Base-by-base conservation (phyloP, 1,140 invertebrate species). In the Bombus ignitus region DNA sequence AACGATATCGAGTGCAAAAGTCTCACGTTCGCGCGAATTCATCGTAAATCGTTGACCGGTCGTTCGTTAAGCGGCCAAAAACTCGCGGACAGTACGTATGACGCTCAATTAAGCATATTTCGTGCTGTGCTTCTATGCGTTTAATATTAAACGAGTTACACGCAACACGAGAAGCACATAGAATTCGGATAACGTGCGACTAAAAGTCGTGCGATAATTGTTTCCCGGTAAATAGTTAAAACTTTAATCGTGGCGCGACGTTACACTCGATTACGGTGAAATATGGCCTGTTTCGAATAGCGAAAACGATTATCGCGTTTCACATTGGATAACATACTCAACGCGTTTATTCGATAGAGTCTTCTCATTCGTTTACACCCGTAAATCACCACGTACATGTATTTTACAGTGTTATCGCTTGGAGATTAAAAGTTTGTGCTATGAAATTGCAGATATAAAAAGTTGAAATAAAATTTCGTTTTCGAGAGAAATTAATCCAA, bases 21-120 rank as follows among this genome's bases (percentile, higher is more conserved):
- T 90, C 82, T 78, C 84, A 68, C 59, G 87, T 89, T 87, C 88
- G 72, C 81, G 86, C 81, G 76, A 90, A 88, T 92, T 92, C 89
- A 88, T 88, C 82, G 79, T 87, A 78, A 86, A 59, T 76, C 32
- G 39, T 68, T 53, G 1, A 0, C 6, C 6, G 6, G 47, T 53
- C 47, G 47, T 53, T 22, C 47, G 47, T 53, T 53, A 8, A 53
- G 18, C 47, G 66, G 57, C 37, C 3, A 32, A 44, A 9, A 37
- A 66, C 62, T 35, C 85, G 72, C n/a, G 39, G 44, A 42, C 71
- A n/a, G 73, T 66, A 76, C 32, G 15, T 35, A 6, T 32, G 81
- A 35, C 35, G 35, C 8, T 65, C 72, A 65, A 82, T 74, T 65
- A 44, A 37, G 57, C 35, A 66, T 44, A 37, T 39, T 57, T 70